phyloP scores from a whole-genome alignment of 2,888 invertebrate species.

The Tinea trinotella region DNA sequence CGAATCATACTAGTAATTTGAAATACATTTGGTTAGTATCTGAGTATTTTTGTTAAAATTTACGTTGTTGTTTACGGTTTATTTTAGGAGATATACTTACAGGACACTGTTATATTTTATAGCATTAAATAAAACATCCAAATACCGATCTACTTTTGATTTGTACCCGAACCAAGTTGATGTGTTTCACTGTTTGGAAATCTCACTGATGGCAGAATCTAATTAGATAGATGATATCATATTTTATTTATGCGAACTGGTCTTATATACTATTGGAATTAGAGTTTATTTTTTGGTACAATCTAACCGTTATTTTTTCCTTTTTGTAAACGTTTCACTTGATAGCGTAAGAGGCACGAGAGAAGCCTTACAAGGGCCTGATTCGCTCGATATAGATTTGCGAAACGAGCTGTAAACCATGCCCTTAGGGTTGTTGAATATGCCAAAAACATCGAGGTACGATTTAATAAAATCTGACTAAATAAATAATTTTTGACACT shows the following conservation, averaged over 20 bases:
- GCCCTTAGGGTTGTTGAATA: slow-evolving; percentile 8
- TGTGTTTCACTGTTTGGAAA: neutral
- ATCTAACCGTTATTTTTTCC: neutral
- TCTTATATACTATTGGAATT: neutral
- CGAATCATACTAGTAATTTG: too few relatives aligned
- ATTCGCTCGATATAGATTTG: slow-evolving; percentile 10
- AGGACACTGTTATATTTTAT: neutral
- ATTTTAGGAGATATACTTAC: neutral
- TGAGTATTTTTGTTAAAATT: neutral
- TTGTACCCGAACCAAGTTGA: slow-evolving; percentile 2
- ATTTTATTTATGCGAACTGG: slow-evolving; percentile 12
- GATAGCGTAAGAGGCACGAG: neutral
- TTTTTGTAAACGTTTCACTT: neutral
- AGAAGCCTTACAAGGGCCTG: slow-evolving; percentile 14
- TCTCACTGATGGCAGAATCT: slow-evolving; percentile 11
- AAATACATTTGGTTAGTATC: too few relatives aligned
- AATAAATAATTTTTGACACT: neutral
- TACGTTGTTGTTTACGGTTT: neutral
- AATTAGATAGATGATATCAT: slow-evolving; percentile 7
- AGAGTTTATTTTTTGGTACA: neutral
- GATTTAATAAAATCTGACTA: neutral
- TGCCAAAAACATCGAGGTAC: neutral
- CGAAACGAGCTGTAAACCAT: slow-evolving; percentile 13
- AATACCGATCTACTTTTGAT: slow-evolving; percentile 11
- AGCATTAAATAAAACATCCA: neutral